phyloP scores from a whole-genome alignment of 2,113 vertebrate genomes.

The Oryzias curvinotus region DNA sequence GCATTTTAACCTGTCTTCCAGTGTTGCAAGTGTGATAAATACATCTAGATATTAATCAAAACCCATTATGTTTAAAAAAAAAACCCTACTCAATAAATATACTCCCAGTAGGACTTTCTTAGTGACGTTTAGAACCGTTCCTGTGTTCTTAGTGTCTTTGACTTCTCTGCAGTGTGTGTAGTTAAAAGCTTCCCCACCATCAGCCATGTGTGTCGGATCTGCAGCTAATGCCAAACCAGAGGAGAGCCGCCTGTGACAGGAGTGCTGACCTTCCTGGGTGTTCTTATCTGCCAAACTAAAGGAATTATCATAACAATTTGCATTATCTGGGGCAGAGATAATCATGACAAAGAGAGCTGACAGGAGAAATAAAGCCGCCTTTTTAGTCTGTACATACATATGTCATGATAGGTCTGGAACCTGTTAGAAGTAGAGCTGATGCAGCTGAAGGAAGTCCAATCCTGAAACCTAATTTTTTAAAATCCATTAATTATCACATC shows the following conservation, averaged over 20 bases:
- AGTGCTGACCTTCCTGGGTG: background rate
- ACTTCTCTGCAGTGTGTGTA: background rate
- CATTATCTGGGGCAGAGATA: conserved; percentile 2
- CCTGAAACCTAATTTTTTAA: too few species aligned
- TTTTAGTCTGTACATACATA: background rate
- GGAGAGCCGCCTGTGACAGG: background rate
- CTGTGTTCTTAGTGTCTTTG: background rate
- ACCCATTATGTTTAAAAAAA: too few species aligned
- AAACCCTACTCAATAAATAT: too few species aligned
- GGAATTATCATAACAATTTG: conserved; percentile 5
- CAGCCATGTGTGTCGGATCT: conserved; percentile 1
- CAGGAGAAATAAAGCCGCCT: background rate
- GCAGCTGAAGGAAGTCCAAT: background rate
- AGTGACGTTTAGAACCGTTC: background rate
- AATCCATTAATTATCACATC: too few species aligned
- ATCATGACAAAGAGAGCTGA: conserved; percentile 4
- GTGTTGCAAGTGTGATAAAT: too few species aligned
- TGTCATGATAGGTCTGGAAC: background rate
- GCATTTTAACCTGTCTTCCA: too few species aligned
- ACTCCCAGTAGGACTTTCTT: background rate
- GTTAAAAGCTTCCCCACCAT: too few species aligned
- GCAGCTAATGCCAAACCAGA: background rate
- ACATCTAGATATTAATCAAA: too few species aligned
- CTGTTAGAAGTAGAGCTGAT: background rate
- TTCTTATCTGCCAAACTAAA: conserved; percentile 8